Conservation (phyloP, 92 coral and sea anemone species). For the Scolanthus callimorphus region DNA sequence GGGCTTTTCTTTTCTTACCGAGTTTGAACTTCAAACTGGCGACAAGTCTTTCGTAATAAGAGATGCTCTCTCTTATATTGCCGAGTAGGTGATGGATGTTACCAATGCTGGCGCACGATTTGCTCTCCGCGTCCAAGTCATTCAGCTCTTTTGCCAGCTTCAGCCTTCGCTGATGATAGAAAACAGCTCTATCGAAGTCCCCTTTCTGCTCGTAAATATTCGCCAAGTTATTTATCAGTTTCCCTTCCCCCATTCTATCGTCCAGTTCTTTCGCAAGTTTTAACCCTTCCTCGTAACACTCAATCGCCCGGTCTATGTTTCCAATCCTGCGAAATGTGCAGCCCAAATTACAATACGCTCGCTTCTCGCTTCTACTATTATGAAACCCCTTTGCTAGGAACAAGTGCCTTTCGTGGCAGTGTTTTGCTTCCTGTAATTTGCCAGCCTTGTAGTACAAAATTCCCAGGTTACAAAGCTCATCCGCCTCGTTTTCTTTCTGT, state of each 20-base stretch:
- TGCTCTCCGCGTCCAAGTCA: conserved; percentile 89
- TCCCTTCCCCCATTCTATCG: conserved; percentile 89
- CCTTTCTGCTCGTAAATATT: conserved; percentile 81
- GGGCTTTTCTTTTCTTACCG: conserved; percentile 82
- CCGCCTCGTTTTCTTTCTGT: conserved; percentile 74
- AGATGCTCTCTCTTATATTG: conserved; percentile 86
- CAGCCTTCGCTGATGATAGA: conserved; percentile 74
- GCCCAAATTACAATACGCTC: conserved; percentile 94
- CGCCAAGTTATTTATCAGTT: conserved; percentile 91
- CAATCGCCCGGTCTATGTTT: conserved; percentile 76
- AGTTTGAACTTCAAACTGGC: conserved; percentile 88
- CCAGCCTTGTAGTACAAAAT: conserved; percentile 87
- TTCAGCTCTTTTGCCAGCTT: conserved; percentile 82
- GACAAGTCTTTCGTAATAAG: conserved; percentile 85
- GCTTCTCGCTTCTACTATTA: conserved; percentile 62
- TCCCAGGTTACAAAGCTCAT: conserved; percentile 83
- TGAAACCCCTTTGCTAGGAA: conserved; percentile 51
- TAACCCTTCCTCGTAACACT: conserved; percentile 92
- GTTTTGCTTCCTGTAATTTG: conserved; percentile 67
- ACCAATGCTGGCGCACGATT: conserved; percentile 92
- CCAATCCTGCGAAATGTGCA: conserved; percentile 83
- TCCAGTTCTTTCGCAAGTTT: conserved; percentile 66
- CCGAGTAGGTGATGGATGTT: conserved; percentile 90
- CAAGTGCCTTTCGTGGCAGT: conserved; percentile 88
- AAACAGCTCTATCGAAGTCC: conserved; percentile 86